phyloP scores from a whole-genome alignment of 2,888 invertebrate species.

The Girardia tigrina region DNA sequence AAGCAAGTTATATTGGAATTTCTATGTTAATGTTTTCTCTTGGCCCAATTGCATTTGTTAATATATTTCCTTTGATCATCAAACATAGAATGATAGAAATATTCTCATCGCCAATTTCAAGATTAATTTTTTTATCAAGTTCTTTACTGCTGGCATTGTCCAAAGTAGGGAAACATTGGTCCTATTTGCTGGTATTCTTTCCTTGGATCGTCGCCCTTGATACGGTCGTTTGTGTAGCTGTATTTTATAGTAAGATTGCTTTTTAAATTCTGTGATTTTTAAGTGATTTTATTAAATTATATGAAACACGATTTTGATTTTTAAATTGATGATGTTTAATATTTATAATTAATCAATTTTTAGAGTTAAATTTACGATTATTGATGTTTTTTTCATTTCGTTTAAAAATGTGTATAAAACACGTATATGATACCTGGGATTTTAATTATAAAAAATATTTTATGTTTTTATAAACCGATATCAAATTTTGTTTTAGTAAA shows the following conservation, averaged over 20 bases:
- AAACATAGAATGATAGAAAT: not conserved
- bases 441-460: too few relatives aligned
- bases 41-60: not conserved
- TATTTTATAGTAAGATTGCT: not conserved
- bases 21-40: not conserved
- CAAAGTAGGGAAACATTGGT: not conserved
- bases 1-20: not conserved
- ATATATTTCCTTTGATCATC: not conserved
- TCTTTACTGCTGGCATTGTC: not conserved
- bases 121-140: not conserved
- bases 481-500: too few relatives aligned
- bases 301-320: too few relatives aligned
- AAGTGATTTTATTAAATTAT: too few relatives aligned
- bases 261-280: too few relatives aligned
- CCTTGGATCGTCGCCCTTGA: not conserved
- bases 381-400: too few relatives aligned
- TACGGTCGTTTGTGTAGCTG: not conserved
- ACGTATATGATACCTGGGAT: too few relatives aligned
- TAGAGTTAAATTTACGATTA: too few relatives aligned
- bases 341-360: too few relatives aligned
- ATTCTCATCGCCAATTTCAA: not conserved
- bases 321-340: too few relatives aligned
- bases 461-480: too few relatives aligned
- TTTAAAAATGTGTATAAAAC: too few relatives aligned
- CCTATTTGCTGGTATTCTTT: not conserved